A percentile compares a stretch with the other conserved stretches of the same genome.
phyloP scores from a whole-genome alignment of 2,113 vertebrate genomes.

The Ailurus styani region DNA sequence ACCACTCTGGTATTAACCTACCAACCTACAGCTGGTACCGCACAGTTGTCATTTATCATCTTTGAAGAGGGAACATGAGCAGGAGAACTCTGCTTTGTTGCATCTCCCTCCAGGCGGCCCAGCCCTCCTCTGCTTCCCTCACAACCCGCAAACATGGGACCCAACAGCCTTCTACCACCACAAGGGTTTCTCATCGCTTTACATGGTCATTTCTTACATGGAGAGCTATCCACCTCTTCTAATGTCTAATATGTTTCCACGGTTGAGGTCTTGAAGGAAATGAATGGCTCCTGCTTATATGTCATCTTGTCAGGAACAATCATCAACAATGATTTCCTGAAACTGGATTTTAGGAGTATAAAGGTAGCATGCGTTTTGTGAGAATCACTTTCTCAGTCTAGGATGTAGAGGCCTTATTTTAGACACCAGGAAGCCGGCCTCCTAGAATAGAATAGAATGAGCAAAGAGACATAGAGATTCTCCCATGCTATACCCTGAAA shows the following conservation, averaged over 20 bases:
- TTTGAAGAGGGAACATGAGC: not conserved
- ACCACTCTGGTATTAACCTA: not conserved
- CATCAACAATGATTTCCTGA: not conserved
- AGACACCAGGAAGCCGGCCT: not conserved
- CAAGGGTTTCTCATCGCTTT: not conserved
- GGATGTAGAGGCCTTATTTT: not conserved
- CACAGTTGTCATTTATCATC: not conserved
- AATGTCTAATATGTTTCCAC: not conserved
- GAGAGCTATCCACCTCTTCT: not conserved
- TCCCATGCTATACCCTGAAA: not conserved
- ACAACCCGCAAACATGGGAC: not conserved
- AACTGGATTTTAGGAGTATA: not conserved
- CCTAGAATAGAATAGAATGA: not conserved
- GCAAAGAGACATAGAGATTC: not conserved
- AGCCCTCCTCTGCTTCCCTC: not conserved
- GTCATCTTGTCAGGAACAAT: not conserved
- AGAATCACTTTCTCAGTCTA: not conserved
- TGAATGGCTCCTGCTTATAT: not conserved
- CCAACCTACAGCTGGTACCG: not conserved
- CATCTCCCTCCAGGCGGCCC: no score
- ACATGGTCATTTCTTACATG: not conserved
- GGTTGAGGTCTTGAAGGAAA: not conserved
- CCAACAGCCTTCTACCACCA: not conserved
- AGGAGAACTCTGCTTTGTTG: not conserved
- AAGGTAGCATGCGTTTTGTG: not conserved